Conservation (phyloP, 2,888 invertebrate genomes). For the Tubiluchus corallicola region DNA sequence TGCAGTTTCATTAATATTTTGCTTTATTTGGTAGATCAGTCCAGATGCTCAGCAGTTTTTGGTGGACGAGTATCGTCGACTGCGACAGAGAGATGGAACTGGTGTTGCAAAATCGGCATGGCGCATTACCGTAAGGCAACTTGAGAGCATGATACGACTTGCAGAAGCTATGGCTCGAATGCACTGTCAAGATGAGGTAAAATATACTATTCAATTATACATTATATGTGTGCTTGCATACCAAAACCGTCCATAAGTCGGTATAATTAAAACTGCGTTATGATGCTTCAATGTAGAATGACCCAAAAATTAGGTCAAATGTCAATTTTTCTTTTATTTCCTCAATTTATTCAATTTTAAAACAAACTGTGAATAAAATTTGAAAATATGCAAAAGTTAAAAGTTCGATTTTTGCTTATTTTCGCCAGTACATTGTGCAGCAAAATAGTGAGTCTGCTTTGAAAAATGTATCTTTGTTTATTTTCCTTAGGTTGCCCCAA, state of each 20-base stretch:
- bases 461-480: constrained; percentile 6
- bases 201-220: no score
- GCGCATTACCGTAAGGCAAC: constrained; percentile 89
- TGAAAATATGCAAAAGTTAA: no score
- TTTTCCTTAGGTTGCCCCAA: constrained; percentile 42
- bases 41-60: constrained; percentile 61
- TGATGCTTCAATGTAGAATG: no score
- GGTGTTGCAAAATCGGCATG: constrained; percentile 53
- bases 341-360: no score
- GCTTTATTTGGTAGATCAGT: constrained; percentile 26
- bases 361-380: no score
- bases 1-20: no score
- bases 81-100: constrained; percentile 61
- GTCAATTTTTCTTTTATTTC: no score
- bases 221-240: no score
- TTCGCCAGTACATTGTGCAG: background rate
- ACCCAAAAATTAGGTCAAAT: no score
- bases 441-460: background rate
- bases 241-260: no score
- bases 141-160: constrained; percentile 84
- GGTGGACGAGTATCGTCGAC: constrained; percentile 65
- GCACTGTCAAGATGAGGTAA: constrained; percentile 72
- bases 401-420: background rate
- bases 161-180: constrained; percentile 92
- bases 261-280: no score